Evolutionary conservation across 2,797 vertebrate species (phyloP), one percentile per base, ranked within the genome.

Genomic region (Lerista edwardsae): DNA sequence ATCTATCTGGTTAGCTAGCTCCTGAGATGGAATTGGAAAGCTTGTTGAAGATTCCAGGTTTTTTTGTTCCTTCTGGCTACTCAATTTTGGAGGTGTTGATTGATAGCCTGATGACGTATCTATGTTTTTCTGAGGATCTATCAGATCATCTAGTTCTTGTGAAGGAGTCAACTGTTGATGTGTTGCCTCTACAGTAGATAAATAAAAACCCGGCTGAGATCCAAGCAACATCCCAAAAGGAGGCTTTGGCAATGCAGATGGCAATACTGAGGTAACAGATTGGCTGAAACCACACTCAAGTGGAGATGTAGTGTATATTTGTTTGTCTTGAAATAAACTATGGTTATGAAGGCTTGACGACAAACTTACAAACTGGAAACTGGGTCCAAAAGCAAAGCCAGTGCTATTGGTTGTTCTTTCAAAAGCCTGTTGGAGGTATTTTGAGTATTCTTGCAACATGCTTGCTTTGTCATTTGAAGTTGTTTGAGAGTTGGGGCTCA

Each of bases 91-190:
- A 95, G 98, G 96, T 89, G 97, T 94, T 4, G 98, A 95, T 95
- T 96, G 97, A 96, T 98, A 99, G 89, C 95, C 96, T 1, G 98
- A 97, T 0, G 98, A 97, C 92, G 97, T 96, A 88, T 97, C 96
- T 87, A 97, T 88, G 84, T 92, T 96, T 94, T 97, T 97, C 95
- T 98, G 98, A 1, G 99, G 98, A 94, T 99, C 98, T 82, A 99
- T 95, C 96, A 99, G 98, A 91, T 99, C 98, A 10, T 98, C 98
- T 93, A 99, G 97, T 97, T 99, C 98, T 97, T 99, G 98, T 90
- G 98, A 99, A 41, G 98, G 98, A 86, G 98, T 99, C 94, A 99
- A 96, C 97, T 99, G 98, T 96, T 99, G 98, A 97, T 99, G 98
- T 44, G 97, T 92, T 34, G 98, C 93, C 90, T 99, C 98, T 95